Conservation (phyloP, 64 coral and sea anemone genomes). For the Pachyseris speciosa region DNA sequence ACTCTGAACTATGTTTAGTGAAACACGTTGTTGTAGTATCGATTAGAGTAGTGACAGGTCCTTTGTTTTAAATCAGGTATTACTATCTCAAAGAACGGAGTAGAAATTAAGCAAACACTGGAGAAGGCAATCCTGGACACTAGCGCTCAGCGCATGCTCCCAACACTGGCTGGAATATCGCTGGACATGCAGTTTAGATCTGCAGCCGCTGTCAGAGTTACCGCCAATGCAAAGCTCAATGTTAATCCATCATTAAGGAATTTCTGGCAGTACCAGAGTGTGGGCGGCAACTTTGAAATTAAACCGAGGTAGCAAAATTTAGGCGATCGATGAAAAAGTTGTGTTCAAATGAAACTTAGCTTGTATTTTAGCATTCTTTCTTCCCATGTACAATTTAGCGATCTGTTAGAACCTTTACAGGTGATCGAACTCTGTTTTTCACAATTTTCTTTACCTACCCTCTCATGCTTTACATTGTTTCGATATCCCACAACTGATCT, state of each 20-base stretch:
- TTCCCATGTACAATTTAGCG: too few species aligned
- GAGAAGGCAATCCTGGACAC: constrained; percentile 53
- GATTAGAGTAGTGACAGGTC: neutral
- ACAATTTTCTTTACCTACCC: too few species aligned
- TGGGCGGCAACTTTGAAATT: neutral
- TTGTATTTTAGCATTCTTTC: too few species aligned
- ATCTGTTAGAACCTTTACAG: too few species aligned
- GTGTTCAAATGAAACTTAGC: too few species aligned
- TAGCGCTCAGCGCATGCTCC: constrained; percentile 45
- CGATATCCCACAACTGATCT: too few species aligned
- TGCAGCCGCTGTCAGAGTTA: neutral
- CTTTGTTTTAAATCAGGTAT: constrained; percentile 18
- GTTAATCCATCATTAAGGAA: constrained; percentile 9
- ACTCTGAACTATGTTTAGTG: too few species aligned
- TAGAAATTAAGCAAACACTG: constrained; percentile 4
- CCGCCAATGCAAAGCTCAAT: neutral
- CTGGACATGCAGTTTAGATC: constrained; percentile 63
- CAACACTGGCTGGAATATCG: constrained; percentile 64
- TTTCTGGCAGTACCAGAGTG: neutral
- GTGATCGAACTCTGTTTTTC: too few species aligned
- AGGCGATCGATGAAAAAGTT: too few species aligned
- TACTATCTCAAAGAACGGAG: constrained; percentile 46
- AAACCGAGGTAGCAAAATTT: constrained; percentile 37
- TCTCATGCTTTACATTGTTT: too few species aligned
- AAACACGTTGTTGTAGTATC: too few species aligned